These are phyloP conservation scores for Phenganax stokvisi DNA, from an alignment of 92 coral and sea anemone genomes.

Conservation along the genomic window DNA sequence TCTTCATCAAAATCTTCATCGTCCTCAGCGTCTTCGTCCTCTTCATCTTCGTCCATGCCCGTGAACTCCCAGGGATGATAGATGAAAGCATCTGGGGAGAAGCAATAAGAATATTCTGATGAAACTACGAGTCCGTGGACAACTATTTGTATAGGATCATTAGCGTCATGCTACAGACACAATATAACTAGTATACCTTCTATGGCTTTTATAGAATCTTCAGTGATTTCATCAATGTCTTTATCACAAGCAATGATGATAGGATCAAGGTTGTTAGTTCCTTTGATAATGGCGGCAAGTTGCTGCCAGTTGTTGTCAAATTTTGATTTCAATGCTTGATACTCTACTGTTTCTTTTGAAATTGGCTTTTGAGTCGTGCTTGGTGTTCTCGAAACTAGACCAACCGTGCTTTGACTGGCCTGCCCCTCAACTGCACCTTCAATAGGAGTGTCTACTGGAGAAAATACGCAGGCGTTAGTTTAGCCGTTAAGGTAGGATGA, in stretches of 20 bases:
- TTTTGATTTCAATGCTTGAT: constrained; percentile 55
- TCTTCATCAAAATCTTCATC: constrained; percentile 94
- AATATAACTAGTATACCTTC: constrained; percentile 55
- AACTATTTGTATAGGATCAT: too few species aligned
- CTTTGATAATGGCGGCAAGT: constrained; percentile 75
- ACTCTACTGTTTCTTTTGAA: constrained; percentile 68
- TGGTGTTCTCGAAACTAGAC: neutral
- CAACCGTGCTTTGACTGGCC: constrained; percentile 1
- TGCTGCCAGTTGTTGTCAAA: constrained; percentile 75
- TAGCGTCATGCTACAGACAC: too few species aligned
- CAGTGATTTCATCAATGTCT: constrained; percentile 43
- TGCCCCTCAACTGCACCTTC: constrained; percentile 49
- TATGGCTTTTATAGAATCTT: constrained; percentile 59
- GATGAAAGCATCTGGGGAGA: constrained; percentile 61
- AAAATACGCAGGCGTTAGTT: constrained; percentile 23
- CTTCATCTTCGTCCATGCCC: constrained; percentile 98
- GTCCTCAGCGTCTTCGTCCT: constrained; percentile 88
- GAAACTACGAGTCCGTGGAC: neutral
- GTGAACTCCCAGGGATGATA: constrained; percentile 97
- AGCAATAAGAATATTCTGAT: neutral
- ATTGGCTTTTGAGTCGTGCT: constrained; percentile 47
- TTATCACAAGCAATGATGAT: constrained; percentile 63
- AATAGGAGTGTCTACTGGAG: neutral
- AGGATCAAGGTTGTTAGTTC: constrained; percentile 72
- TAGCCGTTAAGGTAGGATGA: constrained; percentile 41